phyloP scores from a whole-genome alignment of 2,888 invertebrate genomes.

The Lochmaea crataegi region DNA sequence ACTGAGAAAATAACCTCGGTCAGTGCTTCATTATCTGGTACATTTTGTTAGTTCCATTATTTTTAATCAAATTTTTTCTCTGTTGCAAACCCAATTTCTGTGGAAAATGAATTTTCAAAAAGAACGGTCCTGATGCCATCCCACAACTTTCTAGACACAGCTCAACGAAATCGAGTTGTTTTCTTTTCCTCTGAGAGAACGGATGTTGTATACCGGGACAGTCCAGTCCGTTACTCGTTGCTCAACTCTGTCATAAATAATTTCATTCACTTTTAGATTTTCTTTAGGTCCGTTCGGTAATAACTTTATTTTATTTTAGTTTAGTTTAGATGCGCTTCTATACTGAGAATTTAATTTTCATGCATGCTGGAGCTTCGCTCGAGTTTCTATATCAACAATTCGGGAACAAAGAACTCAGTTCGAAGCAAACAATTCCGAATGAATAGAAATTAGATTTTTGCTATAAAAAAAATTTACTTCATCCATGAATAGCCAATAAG shows the following conservation, averaged over 20 bases:
- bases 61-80: neutral
- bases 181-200: conserved; percentile 45
- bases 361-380: neutral
- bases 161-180: conserved; percentile 46
- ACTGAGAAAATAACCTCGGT: neutral
- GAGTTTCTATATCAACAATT: neutral
- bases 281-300: conserved; percentile 30
- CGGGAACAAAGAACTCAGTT: too few relatives aligned
- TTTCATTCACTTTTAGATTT: conserved; percentile 47
- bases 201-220: conserved; percentile 45
- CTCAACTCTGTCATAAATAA: conserved; percentile 44
- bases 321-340: neutral
- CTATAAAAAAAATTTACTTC: too few relatives aligned
- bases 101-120: neutral
- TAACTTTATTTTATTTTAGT: conserved; percentile 28
- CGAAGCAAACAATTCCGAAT: too few relatives aligned
- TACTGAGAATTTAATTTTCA: conserved; percentile 13
- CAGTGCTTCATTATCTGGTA: neutral
- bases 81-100: too few relatives aligned
- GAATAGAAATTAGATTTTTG: too few relatives aligned
- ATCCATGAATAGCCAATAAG: too few relatives aligned
- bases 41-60: neutral
- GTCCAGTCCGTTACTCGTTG: conserved; percentile 38
- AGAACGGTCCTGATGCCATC: conserved; percentile 37
- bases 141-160: conserved; percentile 46